Conservation (phyloP, 2,888 invertebrate genomes). For the Gibbula magus region DNA sequence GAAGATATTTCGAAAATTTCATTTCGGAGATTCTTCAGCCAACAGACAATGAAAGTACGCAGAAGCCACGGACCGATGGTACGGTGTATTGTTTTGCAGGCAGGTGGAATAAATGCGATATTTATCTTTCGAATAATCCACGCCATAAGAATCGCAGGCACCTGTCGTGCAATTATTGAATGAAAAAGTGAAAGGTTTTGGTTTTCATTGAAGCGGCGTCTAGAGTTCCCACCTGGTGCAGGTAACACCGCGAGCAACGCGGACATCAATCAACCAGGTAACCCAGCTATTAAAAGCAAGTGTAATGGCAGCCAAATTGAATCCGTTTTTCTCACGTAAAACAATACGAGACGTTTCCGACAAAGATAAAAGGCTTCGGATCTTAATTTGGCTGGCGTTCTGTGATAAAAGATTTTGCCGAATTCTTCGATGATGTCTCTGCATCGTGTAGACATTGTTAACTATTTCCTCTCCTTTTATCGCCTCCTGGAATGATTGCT, state of each 20-base stretch:
- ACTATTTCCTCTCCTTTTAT: too few relatives aligned
- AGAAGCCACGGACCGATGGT: too few relatives aligned
- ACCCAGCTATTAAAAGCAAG: neutral
- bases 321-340: neutral
- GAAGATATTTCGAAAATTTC: too few relatives aligned
- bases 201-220: neutral
- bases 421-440: too few relatives aligned
- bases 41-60: too few relatives aligned
- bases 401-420: too few relatives aligned
- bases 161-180: slow-evolving; percentile 8
- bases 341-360: neutral
- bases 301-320: neutral
- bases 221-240: neutral
- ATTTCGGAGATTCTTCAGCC: too few relatives aligned
- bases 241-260: neutral
- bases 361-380: slow-evolving; percentile 1
- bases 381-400: neutral
- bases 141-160: neutral
- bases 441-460: too few relatives aligned
- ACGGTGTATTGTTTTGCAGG: neutral
- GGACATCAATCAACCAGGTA: neutral
- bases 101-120: neutral
- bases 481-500: too few relatives aligned
- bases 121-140: slow-evolving; percentile 8
- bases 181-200: neutral